Evolutionary conservation across 1,140 invertebrate genomes (phyloP).

Genomic region (Drosophila lacteicornis): DNA sequence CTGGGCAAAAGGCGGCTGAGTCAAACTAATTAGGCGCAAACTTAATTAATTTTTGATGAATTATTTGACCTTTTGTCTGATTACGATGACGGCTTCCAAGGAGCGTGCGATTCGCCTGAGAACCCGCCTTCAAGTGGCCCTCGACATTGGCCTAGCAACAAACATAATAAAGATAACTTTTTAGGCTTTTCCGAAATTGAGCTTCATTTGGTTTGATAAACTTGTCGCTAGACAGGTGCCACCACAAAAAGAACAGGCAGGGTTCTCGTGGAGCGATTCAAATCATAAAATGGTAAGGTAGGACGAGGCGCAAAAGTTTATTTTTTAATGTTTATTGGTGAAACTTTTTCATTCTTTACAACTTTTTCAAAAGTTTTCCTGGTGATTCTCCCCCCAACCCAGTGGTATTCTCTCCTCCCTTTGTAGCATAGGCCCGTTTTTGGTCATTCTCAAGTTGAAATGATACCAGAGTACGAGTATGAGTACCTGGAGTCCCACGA

Average conservation of each 20-base stretch:
- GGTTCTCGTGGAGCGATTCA: conserved; percentile 27
- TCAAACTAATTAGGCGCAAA: conserved; percentile 76
- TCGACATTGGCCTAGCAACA: conserved; percentile 43
- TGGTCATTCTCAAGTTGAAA: conserved; percentile 80
- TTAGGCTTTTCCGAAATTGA: conserved; percentile 51
- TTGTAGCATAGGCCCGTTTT: conserved; percentile 53
- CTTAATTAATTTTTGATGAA: conserved; percentile 75
- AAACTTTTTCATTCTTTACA: conserved; percentile 82
- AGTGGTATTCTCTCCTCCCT: not conserved
- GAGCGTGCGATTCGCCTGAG: not conserved
- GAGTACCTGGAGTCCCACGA: conserved; percentile 63
- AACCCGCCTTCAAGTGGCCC: conserved; percentile 25
- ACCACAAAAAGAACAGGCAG: conserved; percentile 15
- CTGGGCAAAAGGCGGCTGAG: conserved; percentile 39
- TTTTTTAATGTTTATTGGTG: conserved; percentile 81
- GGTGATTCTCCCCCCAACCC: conserved; percentile 23
- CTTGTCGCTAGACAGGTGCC: conserved; percentile 65
- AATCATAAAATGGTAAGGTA: conserved; percentile 67
- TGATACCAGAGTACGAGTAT: conserved; percentile 52
- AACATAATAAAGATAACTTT: conserved; percentile 48
- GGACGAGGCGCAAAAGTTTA: conserved; percentile 66
- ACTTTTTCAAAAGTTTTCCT: conserved; percentile 63
- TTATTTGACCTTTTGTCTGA: conserved; percentile 64
- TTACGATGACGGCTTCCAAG: conserved; percentile 22
- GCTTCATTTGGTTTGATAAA: conserved; percentile 70